Percentiles rank a stretch among this genome's conserved stretches.
These are phyloP conservation scores for Nesometra sesokonis DNA, from an alignment of 35 echinoderm and acorn worm species.

Conservation along the genomic window DNA sequence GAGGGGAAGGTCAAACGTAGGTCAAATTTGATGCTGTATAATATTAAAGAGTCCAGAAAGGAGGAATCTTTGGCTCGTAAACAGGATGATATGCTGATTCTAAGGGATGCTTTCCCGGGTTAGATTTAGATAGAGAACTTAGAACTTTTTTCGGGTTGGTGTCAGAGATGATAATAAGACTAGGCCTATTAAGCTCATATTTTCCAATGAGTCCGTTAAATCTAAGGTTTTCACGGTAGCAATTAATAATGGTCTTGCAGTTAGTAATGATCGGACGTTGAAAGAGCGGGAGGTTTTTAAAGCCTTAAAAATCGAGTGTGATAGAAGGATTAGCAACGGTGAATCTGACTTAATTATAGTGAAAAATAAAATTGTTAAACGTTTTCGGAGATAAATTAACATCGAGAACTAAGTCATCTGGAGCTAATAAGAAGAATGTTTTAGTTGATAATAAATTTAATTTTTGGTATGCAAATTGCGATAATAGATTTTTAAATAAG, in stretches of 20 bases:
- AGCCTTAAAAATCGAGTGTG: not conserved
- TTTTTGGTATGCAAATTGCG: not conserved
- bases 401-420: too few species aligned
- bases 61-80: not conserved
- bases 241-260: not conserved
- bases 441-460: not conserved
- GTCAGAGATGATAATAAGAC: not conserved
- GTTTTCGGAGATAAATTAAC: too few species aligned
- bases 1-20: not conserved
- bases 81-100: not conserved
- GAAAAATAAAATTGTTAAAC: too few species aligned
- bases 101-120: not conserved
- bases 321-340: not conserved
- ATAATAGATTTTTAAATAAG: not conserved
- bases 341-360: too few species aligned
- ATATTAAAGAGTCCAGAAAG: not conserved
- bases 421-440: not conserved
- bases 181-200: not conserved
- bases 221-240: not conserved
- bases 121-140: not conserved
- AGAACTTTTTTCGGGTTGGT: not conserved
- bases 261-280: not conserved
- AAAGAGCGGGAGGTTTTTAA: not conserved
- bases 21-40: not conserved
- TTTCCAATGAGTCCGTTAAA: not conserved